These are phyloP conservation scores for Tetrapedia diversipes DNA, from an alignment of 2,888 invertebrate species.

Conservation along the genomic window DNA sequence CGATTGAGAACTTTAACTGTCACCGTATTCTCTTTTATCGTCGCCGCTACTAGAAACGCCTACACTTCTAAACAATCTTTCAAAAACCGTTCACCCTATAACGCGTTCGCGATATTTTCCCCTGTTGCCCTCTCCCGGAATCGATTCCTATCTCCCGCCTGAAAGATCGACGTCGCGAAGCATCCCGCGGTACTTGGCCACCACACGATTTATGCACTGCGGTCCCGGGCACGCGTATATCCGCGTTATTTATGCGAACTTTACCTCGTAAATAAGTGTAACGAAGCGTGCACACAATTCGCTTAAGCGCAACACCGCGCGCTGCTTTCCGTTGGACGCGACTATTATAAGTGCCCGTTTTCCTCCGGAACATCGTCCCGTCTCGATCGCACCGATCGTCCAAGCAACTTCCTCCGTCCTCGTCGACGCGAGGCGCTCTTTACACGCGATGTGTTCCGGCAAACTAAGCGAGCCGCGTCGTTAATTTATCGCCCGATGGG, in stretches of 20 bases:
- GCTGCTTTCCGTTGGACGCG: constrained; percentile 33
- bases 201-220: constrained; percentile 64
- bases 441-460: constrained; percentile 41
- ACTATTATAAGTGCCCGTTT: constrained; percentile 22
- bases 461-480: constrained; percentile 20
- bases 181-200: constrained; percentile 32
- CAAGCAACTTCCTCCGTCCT: background rate
- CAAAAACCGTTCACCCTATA: no score
- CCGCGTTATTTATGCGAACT: constrained; percentile 63
- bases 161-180: constrained; percentile 47
- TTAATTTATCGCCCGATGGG: constrained; percentile 49
- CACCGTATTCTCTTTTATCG: no score
- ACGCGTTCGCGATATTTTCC: background rate
- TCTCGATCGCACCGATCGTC: background rate
- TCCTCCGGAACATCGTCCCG: background rate
- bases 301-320: constrained; percentile 49
- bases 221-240: constrained; percentile 53
- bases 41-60: no score
- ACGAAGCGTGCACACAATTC: constrained; percentile 63
- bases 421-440: constrained; percentile 11
- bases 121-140: constrained; percentile 11
- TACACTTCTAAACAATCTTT: no score
- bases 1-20: no score
- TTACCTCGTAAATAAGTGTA: constrained; percentile 66
- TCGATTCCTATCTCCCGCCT: constrained; percentile 39